A percentile compares a stretch with the other conserved stretches of the same genome.
These are phyloP conservation scores for Agrochola macilenta DNA, from an alignment of 2,888 invertebrate species.

Conservation along the genomic window DNA sequence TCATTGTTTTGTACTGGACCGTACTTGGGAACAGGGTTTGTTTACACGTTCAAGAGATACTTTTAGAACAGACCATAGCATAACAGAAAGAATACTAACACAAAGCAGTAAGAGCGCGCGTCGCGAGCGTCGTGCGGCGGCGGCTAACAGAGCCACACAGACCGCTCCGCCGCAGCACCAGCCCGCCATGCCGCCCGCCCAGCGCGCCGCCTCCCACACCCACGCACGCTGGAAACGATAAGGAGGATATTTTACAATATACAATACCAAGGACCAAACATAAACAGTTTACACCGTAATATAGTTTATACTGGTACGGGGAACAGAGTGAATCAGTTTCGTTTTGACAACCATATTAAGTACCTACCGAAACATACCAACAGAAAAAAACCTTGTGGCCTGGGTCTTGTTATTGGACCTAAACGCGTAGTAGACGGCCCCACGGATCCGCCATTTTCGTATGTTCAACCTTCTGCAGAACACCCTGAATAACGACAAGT, in stretches of 20 bases:
- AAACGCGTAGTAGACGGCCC: too few relatives aligned
- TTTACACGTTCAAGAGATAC: neutral
- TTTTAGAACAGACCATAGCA: neutral
- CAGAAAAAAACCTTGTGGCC: too few relatives aligned
- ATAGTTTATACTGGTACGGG: too few relatives aligned
- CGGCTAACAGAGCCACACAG: conserved; percentile 97
- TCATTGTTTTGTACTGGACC: neutral
- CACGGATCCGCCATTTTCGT: too few relatives aligned
- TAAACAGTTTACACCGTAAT: too few relatives aligned
- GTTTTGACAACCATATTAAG: too few relatives aligned
- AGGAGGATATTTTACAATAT: neutral
- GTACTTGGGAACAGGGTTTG: neutral
- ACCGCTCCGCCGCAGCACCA: conserved; percentile 96
- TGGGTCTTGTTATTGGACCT: too few relatives aligned
- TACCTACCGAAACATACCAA: too few relatives aligned
- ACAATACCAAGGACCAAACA: neutral
- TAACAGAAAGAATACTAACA: conserved; percentile 82
- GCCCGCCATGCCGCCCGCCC: conserved; percentile 97
- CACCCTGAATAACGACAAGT: too few relatives aligned
- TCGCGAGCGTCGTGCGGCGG: conserved; percentile 96
- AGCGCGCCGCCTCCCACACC: conserved; percentile 94
- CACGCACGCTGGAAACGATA: conserved; percentile 90
- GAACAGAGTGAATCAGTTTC: too few relatives aligned
- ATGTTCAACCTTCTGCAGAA: too few relatives aligned
- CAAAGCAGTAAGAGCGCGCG: conserved; percentile 97